Evolutionary conservation across 2,797 vertebrate genomes (phyloP).

Genomic region (Petrocephalus schoutedeni): DNA sequence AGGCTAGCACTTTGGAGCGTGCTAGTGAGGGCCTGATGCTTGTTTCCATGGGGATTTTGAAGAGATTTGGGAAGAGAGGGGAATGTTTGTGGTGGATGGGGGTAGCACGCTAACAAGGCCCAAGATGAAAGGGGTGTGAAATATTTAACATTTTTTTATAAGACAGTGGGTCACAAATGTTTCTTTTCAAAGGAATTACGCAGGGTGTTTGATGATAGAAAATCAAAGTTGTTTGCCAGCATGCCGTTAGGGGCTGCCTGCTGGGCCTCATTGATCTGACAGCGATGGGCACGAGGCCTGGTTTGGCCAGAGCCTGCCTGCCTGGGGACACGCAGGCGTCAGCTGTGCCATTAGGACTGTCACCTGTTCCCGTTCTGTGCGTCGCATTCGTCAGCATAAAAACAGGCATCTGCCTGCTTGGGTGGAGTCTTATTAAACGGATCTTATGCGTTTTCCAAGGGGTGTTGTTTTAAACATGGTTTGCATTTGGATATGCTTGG

Average conservation of each 20-base stretch:
- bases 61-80: background rate
- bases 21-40: background rate
- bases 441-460: background rate
- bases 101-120: slow-evolving; percentile 17
- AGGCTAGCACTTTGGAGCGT: background rate
- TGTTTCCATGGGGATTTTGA: background rate
- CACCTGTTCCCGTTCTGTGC: slow-evolving; percentile 1
- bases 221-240: slow-evolving; percentile 38
- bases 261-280: slow-evolving; percentile 32
- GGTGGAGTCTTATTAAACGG: background rate
- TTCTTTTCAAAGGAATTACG: slow-evolving; percentile 38
- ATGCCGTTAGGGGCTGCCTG: slow-evolving; percentile 14
- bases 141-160: slow-evolving; percentile 36
- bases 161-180: slow-evolving; percentile 34
- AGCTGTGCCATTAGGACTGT: background rate
- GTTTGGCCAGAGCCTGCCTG: slow-evolving; percentile 19
- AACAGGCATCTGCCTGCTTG: background rate
- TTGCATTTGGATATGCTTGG: background rate
- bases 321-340: background rate
- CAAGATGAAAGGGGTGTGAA: slow-evolving; percentile 35
- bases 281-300: slow-evolving; percentile 24
- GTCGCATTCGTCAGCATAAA: background rate
- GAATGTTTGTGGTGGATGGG: background rate
- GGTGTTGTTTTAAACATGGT: background rate
- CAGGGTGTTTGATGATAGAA: slow-evolving; percentile 39